phyloP scores from a whole-genome alignment of 2,888 invertebrate genomes.

The Diplazon laetatorius region DNA sequence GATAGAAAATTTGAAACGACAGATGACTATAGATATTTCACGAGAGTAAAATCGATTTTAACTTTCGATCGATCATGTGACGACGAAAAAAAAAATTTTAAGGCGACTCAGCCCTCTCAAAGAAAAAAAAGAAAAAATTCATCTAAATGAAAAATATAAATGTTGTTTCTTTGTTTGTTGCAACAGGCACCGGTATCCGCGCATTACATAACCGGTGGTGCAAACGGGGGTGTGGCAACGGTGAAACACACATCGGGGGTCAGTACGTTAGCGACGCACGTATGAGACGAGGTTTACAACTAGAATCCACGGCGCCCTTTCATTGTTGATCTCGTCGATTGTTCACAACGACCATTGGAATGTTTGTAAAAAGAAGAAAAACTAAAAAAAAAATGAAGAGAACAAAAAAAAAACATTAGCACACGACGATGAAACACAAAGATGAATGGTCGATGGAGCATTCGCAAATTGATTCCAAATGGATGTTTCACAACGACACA shows the following conservation, averaged over 20 bases:
- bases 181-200: conserved; percentile 79
- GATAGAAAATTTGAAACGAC: too few relatives aligned
- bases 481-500: neutral
- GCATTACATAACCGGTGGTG: conserved; percentile 82
- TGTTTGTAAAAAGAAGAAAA: conserved; percentile 12
- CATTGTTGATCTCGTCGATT: conserved; percentile 45
- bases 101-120: too few relatives aligned
- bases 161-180: conserved; percentile 7
- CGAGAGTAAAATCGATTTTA: too few relatives aligned
- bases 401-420: neutral
- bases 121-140: too few relatives aligned
- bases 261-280: conserved; percentile 87
- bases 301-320: conserved; percentile 73
- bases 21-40: too few relatives aligned
- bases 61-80: too few relatives aligned
- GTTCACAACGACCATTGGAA: conserved; percentile 41
- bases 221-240: conserved; percentile 85
- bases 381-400: conserved; percentile 4
- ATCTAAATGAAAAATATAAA: too few relatives aligned
- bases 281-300: conserved; percentile 83
- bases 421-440: neutral
- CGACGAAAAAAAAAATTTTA: too few relatives aligned
- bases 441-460: too few relatives aligned
- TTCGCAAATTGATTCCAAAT: neutral
- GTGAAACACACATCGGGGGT: conserved; percentile 84